Evolutionary conservation across 1,140 invertebrate species (phyloP).

Genomic region (Zaprionus lachaisei): DNA sequence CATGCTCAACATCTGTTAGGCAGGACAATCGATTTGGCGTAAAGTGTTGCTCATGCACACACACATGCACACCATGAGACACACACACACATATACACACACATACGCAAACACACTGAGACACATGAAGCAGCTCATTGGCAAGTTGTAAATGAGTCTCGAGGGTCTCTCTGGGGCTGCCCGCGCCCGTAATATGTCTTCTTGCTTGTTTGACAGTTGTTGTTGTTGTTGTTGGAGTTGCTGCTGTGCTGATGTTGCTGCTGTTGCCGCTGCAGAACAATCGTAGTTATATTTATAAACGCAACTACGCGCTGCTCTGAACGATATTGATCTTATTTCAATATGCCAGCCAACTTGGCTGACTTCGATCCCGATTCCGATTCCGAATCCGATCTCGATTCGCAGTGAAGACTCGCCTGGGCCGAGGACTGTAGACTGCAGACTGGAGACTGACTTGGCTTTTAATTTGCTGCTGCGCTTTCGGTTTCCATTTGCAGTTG

Average conservation of each 20-base stretch:
- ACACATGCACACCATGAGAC: conserved; percentile 13
- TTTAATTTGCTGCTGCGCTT: conserved; percentile 74
- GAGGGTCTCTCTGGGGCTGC: conserved; percentile 53
- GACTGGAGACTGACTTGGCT: conserved; percentile 30
- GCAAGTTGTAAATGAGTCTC: conserved; percentile 79
- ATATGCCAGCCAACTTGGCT: conserved; percentile 62
- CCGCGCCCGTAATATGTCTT: conserved; percentile 81
- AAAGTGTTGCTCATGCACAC: conserved; percentile 66
- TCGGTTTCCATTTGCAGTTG: conserved; percentile 40
- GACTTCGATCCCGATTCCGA: conserved; percentile 25
- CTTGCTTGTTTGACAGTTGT: conserved; percentile 84
- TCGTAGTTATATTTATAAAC: conserved; percentile 77
- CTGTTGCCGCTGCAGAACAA: conserved; percentile 55
- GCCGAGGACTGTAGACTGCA: not conserved
- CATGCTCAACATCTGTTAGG: conserved; percentile 78
- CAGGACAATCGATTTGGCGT: conserved; percentile 76
- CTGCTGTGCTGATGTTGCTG: conserved; percentile 21
- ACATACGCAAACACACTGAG: conserved; percentile 12
- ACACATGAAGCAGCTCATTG: conserved; percentile 44
- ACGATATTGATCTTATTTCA: conserved; percentile 83
- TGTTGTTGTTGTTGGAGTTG: conserved; percentile 57
- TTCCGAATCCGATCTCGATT: conserved; percentile 1
- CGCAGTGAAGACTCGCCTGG: conserved; percentile 7
- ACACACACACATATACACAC: conserved; percentile 12
- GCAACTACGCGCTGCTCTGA: conserved; percentile 76